Conservation (phyloP, 2,113 vertebrate species). For the Osmerus mordax region DNA sequence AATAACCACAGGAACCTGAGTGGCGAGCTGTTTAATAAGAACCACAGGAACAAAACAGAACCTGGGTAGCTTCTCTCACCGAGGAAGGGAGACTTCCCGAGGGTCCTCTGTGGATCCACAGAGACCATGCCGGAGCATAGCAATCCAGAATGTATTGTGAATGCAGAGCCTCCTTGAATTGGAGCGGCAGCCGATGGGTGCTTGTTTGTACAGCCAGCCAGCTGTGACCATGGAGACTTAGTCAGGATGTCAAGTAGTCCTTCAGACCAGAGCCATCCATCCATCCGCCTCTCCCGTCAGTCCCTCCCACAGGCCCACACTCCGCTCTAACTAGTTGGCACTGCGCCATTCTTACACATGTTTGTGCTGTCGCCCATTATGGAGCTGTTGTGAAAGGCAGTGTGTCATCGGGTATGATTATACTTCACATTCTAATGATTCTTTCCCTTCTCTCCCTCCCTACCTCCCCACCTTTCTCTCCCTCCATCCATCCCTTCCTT, state of each 20-base stretch:
- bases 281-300: conserved; percentile 41
- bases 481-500: too few species aligned
- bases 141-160: conserved; percentile 46
- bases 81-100: conserved; percentile 58
- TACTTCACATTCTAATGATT: too few species aligned
- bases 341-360: too few species aligned
- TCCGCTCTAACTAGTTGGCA: conserved; percentile 29
- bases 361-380: too few species aligned
- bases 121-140: conserved; percentile 47
- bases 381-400: too few species aligned
- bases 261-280: conserved; percentile 50
- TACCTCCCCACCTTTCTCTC: too few species aligned
- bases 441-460: not conserved
- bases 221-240: conserved; percentile 48
- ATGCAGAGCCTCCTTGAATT: conserved; percentile 56
- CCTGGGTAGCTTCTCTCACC: conserved; percentile 36
- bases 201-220: conserved; percentile 60
- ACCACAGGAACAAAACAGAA: conserved; percentile 15
- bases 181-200: conserved; percentile 41
- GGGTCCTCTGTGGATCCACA: conserved; percentile 46
- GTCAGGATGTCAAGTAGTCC: conserved; percentile 51
- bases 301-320: conserved; percentile 34
- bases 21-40: conserved; percentile 17
- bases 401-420: too few species aligned
- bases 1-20: conserved; percentile 7